phyloP scores from a whole-genome alignment of 2,797 vertebrate genomes.

The Rhadinocentrus ornatus region DNA sequence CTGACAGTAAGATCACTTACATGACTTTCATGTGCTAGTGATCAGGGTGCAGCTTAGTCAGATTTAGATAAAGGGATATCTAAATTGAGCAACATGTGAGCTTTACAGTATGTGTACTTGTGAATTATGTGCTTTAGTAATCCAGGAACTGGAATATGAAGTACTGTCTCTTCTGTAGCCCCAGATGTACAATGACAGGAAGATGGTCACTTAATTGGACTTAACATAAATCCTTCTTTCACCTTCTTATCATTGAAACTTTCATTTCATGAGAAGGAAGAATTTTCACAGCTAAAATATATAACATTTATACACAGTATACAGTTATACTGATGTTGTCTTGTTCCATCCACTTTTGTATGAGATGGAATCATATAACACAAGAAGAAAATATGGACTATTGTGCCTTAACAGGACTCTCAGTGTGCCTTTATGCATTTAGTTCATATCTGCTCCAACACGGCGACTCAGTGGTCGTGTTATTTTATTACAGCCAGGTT shows the following conservation, averaged over 20 bases:
- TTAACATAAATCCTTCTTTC: not conserved
- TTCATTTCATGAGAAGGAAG: not conserved
- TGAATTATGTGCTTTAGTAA: constrained; percentile 4
- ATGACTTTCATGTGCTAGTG: not conserved
- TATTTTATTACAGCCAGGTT: too few species aligned
- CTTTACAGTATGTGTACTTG: constrained; percentile 18
- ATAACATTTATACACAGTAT: not conserved
- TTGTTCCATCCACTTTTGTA: constrained; percentile 13
- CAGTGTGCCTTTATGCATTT: constrained; percentile 4
- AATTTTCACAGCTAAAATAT: not conserved
- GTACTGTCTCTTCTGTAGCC: not conserved
- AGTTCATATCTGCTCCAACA: constrained; percentile 13
- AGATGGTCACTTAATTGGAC: not conserved
- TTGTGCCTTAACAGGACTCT: constrained; percentile 10
- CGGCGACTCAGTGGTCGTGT: constrained; percentile 28
- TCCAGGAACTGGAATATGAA: constrained; percentile 8
- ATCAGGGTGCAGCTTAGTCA: not conserved
- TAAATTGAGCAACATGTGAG: not conserved
- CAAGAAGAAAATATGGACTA: not conserved
- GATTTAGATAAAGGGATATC: not conserved
- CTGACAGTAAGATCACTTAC: not conserved
- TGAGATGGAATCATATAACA: constrained; percentile 6
- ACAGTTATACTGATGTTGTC: not conserved
- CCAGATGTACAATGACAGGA: constrained; percentile 32
- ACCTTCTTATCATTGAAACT: not conserved